Evolutionary conservation across 2,797 vertebrate genomes (phyloP).

Genomic region (Natrix natrix): DNA sequence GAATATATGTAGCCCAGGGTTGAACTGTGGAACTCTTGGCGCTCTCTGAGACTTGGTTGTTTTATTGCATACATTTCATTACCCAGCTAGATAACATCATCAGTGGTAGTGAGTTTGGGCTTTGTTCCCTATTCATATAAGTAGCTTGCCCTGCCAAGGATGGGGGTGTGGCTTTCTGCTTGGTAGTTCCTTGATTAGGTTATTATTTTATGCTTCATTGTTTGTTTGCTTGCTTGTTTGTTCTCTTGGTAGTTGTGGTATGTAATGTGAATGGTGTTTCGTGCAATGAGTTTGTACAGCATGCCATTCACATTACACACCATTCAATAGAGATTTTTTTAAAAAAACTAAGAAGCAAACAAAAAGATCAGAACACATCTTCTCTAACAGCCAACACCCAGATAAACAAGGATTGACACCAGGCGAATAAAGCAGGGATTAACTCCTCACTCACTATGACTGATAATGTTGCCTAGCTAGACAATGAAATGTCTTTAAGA

Average conservation of each 20-base stretch:
- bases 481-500: not conserved
- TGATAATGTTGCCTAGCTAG: not conserved
- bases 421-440: not conserved
- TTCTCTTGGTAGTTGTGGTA: not conserved
- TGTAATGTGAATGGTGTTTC: not conserved
- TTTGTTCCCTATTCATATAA: not conserved
- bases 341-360: not conserved
- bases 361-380: not conserved
- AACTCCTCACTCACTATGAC: not conserved
- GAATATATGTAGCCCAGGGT: not conserved
- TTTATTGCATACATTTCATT: not conserved
- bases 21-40: not conserved
- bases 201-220: not conserved
- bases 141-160: not conserved
- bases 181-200: not conserved
- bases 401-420: not conserved
- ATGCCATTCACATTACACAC: not conserved
- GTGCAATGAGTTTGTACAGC: not conserved
- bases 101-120: not conserved
- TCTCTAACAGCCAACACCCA: not conserved
- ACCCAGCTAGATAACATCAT: not conserved
- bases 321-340: not conserved
- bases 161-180: not conserved
- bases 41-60: not conserved
- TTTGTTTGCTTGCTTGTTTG: not conserved